Evolutionary conservation across 2,888 invertebrate genomes (phyloP), one percentile per base, ranked within the genome.

Genomic region (Odontocerum albicorne): DNA sequence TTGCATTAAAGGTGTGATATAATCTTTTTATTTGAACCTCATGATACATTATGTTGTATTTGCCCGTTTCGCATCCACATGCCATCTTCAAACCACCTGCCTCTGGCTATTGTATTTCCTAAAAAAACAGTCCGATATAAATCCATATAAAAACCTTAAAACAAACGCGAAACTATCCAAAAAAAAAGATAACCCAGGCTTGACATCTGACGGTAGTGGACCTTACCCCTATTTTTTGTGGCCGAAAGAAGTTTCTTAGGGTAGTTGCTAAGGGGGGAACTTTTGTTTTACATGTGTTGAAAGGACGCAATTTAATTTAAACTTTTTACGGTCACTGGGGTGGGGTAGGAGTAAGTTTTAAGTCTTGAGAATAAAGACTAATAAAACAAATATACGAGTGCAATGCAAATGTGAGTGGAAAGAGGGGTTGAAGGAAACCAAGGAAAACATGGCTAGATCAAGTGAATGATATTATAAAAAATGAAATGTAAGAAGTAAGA

Each of bases 161-260:
- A 59, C 55, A 59, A 59, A 59, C 13, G 59, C 59, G 55, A 53
- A 53, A 59, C 44, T 49, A 32, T 21, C 38, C 12, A 53, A 49
- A 49, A 53, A 57, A 52, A 49, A 49, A 8, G n/a, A n/a, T n/a
- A 35, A 10, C 10, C 38, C 19, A 42, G 12, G 13, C 49, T 16
- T 32, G 47, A 46, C 56, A 56, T 51, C 51, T 56, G 56, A 52
- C 46, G 36, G 32, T 40, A 36, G 35, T 20, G 46, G 46, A 49
- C 49, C 40, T 22, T 17, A 46, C 46, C 52, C 51, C 42, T 12
- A 16, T 4, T n/a, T n/a, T 35, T 12, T 32, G 19, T 13, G 42
- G 13, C 39, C 40, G 20, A 3, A 20, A 17, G 10, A 42, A 40
- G 50, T 50, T 40, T 42, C 33, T 19, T 27, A 31, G 49, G 38